Conservation (phyloP, 2,113 vertebrate genomes). For the Oncorhynchus gorbuscha region DNA sequence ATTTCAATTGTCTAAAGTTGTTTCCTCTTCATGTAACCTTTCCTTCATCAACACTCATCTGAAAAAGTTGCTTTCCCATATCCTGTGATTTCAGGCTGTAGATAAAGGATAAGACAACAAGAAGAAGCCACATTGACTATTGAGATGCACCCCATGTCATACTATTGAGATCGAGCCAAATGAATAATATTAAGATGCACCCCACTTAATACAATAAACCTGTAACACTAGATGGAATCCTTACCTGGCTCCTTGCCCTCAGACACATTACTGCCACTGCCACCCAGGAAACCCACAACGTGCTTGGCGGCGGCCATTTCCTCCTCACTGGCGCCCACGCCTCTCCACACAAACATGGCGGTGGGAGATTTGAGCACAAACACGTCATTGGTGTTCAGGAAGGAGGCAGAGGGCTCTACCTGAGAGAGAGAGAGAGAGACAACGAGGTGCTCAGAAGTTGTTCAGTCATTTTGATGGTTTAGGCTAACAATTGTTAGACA, state of each 20-base stretch:
- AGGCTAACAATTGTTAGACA: background rate
- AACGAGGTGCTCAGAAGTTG: background rate
- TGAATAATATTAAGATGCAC: background rate
- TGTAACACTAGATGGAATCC: slow-evolving; percentile 5
- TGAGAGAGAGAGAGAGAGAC: slow-evolving; percentile 32
- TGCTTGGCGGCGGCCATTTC: slow-evolving; percentile 69
- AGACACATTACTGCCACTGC: slow-evolving; percentile 55
- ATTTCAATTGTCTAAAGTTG: background rate
- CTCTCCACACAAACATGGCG: slow-evolving; percentile 67
- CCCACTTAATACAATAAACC: background rate
- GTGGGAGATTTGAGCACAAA: slow-evolving; percentile 72
- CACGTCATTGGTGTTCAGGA: slow-evolving; percentile 77
- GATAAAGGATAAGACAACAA: too few species aligned
- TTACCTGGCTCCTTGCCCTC: slow-evolving; percentile 78
- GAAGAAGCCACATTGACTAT: background rate
- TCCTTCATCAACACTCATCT: background rate
- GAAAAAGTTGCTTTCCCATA: background rate
- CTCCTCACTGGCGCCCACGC: slow-evolving; percentile 66
- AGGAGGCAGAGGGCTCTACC: slow-evolving; percentile 61
- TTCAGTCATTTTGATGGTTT: too few species aligned
- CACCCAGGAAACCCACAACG: slow-evolving; percentile 67
- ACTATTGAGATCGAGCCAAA: background rate
- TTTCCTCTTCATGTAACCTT: background rate
- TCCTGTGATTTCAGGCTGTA: background rate
- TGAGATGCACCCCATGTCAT: background rate